Percentiles rank a stretch among this genome's conserved stretches.
Evolutionary conservation across 35 echinoderm and acorn worm genomes (phyloP).

Genomic region (Ptychodera flava): DNA sequence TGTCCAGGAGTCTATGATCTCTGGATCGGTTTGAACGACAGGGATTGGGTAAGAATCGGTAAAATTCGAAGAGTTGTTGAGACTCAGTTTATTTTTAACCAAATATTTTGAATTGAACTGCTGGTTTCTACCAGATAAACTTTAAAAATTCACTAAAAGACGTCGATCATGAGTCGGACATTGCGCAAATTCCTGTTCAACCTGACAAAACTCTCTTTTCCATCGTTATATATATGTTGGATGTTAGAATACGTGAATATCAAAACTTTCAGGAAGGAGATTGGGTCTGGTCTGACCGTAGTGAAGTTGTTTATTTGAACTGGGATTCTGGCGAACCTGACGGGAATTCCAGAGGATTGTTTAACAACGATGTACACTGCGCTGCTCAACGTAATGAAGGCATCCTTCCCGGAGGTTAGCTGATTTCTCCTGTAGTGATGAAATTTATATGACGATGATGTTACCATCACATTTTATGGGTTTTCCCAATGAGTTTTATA

Average conservation of each 20-base stretch:
- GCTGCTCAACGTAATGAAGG: neutral
- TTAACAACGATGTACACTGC: neutral
- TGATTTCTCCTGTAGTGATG: no score
- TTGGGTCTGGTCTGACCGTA: neutral
- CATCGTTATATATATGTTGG: neutral
- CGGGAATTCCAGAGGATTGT: neutral
- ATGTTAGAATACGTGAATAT: neutral
- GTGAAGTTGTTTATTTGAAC: neutral
- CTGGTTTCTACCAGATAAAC: no score
- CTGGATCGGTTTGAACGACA: neutral
- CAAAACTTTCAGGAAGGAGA: neutral
- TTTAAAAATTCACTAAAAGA: no score
- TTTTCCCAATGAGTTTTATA: no score
- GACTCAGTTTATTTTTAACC: no score
- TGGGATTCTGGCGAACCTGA: neutral
- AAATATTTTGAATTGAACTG: no score
- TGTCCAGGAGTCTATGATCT: neutral
- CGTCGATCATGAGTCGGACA: no score
- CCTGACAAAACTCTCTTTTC: neutral
- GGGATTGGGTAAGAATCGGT: neutral
- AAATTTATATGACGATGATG: no score
- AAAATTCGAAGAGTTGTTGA: no score
- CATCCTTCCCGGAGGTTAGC: neutral
- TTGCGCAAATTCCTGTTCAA: neutral
- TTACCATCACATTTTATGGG: no score